A percentile compares a stretch with the other conserved stretches of the same genome.
Evolutionary conservation across 92 coral and sea anemone genomes (phyloP).

Genomic region (Parazoanthus swiftii): DNA sequence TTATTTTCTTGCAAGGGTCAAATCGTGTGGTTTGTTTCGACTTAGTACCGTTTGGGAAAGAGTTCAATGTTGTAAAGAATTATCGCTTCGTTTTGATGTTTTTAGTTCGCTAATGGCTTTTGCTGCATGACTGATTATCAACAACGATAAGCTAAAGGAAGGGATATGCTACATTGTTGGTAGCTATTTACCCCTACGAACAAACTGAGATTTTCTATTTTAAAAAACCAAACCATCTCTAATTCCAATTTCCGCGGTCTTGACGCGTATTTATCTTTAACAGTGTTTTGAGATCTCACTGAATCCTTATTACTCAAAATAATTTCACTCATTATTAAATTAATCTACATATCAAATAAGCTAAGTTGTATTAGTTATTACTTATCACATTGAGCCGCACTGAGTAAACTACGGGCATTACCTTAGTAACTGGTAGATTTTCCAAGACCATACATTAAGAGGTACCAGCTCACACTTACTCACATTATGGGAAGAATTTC

Average conservation of each 20-base stretch:
- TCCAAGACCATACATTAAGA: too few species aligned
- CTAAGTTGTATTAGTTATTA: not conserved
- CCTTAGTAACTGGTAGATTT: too few species aligned
- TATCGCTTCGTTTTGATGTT: not conserved
- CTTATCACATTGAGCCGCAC: not conserved
- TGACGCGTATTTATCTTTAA: not conserved
- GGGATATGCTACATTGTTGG: not conserved
- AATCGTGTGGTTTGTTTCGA: not conserved
- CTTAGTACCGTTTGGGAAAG: not conserved
- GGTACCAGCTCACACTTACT: too few species aligned
- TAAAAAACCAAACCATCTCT: not conserved
- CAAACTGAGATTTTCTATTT: not conserved
- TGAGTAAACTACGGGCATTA: not conserved
- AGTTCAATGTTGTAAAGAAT: not conserved
- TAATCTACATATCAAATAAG: not conserved
- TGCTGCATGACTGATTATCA: not conserved
- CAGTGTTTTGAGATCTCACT: not conserved
- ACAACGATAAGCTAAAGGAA: not conserved
- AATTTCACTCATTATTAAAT: not conserved
- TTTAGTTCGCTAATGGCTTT: not conserved
- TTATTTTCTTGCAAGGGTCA: not conserved
- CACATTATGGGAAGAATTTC: too few species aligned
- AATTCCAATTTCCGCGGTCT: not conserved
- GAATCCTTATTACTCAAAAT: slow-evolving; percentile 7
- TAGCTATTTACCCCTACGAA: not conserved